Percentiles rank a stretch among this genome's conserved stretches.
Evolutionary conservation across 1,140 invertebrate species (phyloP).

Genomic region (Himalopsyche phryganea): DNA sequence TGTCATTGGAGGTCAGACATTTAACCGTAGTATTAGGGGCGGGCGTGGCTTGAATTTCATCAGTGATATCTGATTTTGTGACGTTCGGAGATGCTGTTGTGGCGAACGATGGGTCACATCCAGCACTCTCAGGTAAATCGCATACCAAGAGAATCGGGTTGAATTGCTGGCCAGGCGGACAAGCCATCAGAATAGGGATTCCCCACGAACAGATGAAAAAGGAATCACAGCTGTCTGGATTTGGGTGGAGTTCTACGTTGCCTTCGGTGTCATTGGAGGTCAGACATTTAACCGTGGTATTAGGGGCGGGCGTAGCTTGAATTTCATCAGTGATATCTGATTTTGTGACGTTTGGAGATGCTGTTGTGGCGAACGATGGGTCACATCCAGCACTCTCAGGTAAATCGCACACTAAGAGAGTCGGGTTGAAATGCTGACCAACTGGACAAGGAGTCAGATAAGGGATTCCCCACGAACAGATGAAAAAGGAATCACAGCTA

Average conservation of each 20-base stretch:
- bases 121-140: conserved; percentile 51
- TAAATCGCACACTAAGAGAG: conserved; percentile 39
- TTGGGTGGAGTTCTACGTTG: conserved; percentile 26
- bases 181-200: conserved; percentile 41
- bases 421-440: conserved; percentile 39
- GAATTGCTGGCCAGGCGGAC: conserved; percentile 53
- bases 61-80: neutral
- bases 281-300: neutral
- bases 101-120: conserved; percentile 36
- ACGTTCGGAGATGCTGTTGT: neutral
- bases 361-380: neutral
- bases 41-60: neutral
- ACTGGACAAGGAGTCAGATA: conserved; percentile 42
- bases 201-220: conserved; percentile 35
- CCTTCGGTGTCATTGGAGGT: neutral
- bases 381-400: conserved; percentile 35
- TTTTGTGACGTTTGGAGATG: neutral
- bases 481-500: conserved; percentile 57
- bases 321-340: neutral
- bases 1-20: neutral
- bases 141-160: conserved; percentile 51
- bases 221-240: conserved; percentile 35
- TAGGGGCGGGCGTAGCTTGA: too few relatives aligned
- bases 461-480: conserved; percentile 51
- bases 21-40: neutral